phyloP scores from a whole-genome alignment of 2,113 vertebrate genomes.

The Fulmarus glacialis region DNA sequence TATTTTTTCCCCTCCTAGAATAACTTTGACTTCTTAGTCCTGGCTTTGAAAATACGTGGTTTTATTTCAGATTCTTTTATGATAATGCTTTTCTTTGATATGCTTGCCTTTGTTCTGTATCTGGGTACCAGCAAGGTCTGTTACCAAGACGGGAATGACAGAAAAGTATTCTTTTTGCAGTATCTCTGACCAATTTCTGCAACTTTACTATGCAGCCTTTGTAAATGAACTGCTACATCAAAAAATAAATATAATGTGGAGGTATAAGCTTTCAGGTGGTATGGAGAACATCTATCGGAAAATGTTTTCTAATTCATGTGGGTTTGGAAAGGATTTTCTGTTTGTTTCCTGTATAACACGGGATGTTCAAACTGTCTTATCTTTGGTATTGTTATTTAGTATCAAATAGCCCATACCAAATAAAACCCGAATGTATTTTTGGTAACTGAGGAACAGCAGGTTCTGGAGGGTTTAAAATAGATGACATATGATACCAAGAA shows the following conservation, averaged over 20 bases:
- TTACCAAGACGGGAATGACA: not conserved
- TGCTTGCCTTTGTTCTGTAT: not conserved
- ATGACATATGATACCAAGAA: slow-evolving; percentile 74
- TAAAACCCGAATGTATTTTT: slow-evolving; percentile 66
- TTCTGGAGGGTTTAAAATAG: slow-evolving; percentile 81
- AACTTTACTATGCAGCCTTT: not conserved
- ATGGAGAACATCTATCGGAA: not conserved
- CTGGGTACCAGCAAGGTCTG: not conserved
- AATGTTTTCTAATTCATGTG: not conserved
- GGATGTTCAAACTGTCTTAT: not conserved
- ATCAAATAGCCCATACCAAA: slow-evolving; percentile 41
- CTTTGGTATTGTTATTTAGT: slow-evolving; percentile 36
- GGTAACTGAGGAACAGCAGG: slow-evolving; percentile 67
- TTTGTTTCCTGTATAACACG: not conserved
- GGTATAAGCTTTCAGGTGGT: not conserved
- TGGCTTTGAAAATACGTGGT: not conserved
- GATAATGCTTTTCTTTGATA: not conserved
- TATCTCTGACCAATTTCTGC: not conserved
- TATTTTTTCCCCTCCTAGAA: not conserved
- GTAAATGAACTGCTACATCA: not conserved
- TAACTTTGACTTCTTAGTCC: not conserved
- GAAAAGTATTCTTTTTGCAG: not conserved
- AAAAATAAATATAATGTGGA: not conserved
- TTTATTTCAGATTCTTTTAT: not conserved
- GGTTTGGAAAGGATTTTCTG: not conserved